phyloP scores from a whole-genome alignment of 2,113 vertebrate genomes.

The Antechinus flavipes region DNA sequence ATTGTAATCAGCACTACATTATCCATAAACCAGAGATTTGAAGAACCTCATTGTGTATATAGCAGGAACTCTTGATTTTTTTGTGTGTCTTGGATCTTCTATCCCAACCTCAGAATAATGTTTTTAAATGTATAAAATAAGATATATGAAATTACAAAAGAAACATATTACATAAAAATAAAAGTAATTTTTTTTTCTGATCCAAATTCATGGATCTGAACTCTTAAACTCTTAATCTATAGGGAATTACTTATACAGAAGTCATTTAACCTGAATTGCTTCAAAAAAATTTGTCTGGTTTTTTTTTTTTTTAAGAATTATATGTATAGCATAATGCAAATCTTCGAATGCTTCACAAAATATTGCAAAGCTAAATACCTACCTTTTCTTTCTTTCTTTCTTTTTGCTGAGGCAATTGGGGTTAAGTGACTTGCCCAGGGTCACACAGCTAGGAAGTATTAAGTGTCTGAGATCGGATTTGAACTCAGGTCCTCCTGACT shows the following conservation, averaged over 20 bases:
- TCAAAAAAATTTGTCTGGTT: no score
- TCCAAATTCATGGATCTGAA: not conserved
- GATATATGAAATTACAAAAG: not conserved
- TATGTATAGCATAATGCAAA: not conserved
- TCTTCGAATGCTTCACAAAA: not conserved
- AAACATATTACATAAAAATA: not conserved
- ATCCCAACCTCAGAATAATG: not conserved
- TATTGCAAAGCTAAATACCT: no score
- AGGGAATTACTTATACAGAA: not conserved
- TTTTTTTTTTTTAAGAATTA: not conserved
- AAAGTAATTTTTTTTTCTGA: not conserved
- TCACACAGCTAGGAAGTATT: no score
- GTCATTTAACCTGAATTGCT: no score
- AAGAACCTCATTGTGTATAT: not conserved
- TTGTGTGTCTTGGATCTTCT: not conserved
- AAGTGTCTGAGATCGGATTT: no score
- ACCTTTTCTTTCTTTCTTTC: no score
- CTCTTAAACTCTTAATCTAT: not conserved
- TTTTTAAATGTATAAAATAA: not conserved
- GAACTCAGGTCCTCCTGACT: no score
- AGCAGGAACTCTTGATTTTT: not conserved
- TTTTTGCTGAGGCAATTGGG: no score
- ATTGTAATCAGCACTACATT: not conserved
- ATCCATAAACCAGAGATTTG: not conserved
- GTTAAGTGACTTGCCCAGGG: no score